These are phyloP conservation scores for Hormiphora californensis DNA, from an alignment of 37 sponge, comb jelly and placozoan species.

Conservation along the genomic window DNA sequence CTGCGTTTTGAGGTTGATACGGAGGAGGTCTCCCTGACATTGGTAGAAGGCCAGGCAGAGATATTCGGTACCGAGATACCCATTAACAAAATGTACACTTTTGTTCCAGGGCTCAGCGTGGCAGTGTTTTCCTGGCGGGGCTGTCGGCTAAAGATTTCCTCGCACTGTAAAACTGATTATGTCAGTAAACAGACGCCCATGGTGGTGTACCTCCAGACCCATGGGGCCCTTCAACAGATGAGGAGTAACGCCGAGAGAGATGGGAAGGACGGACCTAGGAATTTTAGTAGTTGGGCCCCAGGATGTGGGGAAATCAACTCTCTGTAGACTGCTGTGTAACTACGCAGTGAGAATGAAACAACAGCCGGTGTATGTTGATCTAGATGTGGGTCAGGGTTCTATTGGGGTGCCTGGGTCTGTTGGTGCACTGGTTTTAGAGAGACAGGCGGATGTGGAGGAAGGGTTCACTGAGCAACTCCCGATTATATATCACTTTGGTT, in stretches of 20 bases:
- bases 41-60: slow-evolving; percentile 77
- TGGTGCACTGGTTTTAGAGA: slow-evolving; percentile 59
- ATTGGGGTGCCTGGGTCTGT: slow-evolving; percentile 75
- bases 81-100: slow-evolving; percentile 61
- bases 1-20: slow-evolving; percentile 70
- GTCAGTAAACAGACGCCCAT: slow-evolving; percentile 82
- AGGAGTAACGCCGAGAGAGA: slow-evolving; percentile 61
- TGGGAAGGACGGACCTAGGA: slow-evolving; percentile 67
- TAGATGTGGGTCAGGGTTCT: slow-evolving; percentile 85
- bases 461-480: slow-evolving; percentile 71
- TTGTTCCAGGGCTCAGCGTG: slow-evolving; percentile 61
- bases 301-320: slow-evolving; percentile 92
- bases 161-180: slow-evolving; percentile 64
- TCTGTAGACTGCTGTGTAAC: slow-evolving; percentile 74
- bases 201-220: slow-evolving; percentile 80
- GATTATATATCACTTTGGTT: slow-evolving; percentile 81
- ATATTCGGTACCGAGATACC: slow-evolving; percentile 91
- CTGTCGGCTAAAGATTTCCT: slow-evolving; percentile 60
- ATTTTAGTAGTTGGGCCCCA: slow-evolving; percentile 77
- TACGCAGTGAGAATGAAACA: slow-evolving; percentile 76
- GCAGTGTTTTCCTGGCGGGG: slow-evolving; percentile 87
- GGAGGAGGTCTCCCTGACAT: slow-evolving; percentile 52
- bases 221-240: slow-evolving; percentile 77
- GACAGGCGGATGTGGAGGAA: slow-evolving; percentile 62
- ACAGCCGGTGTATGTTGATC: slow-evolving; percentile 75